Base-by-base conservation (phyloP, 2,797 vertebrate genomes). In the Melanotaenia boesemani region DNA sequence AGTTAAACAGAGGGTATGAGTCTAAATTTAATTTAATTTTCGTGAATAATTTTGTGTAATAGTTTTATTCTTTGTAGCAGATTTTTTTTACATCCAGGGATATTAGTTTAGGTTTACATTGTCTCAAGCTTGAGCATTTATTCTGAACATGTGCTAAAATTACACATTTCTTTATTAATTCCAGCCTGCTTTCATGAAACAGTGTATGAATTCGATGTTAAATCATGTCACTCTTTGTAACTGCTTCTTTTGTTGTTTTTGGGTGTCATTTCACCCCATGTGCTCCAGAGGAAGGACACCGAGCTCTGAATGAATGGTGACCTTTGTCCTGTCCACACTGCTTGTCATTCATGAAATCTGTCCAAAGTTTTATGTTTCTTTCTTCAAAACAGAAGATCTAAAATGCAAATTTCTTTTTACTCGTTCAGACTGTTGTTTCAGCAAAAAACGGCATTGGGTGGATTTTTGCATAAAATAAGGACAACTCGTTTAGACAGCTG, bases 1-100 rank as follows among this genome's bases (percentile, higher is more conserved):
- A 56, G 26, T 28, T 61, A 26, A 41, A 60, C 44, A 46, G 59
- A 37, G 22, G 59, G n/a, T 26, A 5, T 34, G 80, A 62, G 72
- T 64, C 55, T 56, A 26, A 74, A 74, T 50, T 15, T 34, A 1
- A 34, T 26, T 71, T 65, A 9, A 41, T 20, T 30, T 11, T 37
- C 2, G 9, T 7, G 13, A 28, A 24, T 32, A 32, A 56, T 63
- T 64, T 57, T 63, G 52, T 26, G 57, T 56, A 59, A 64, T 67
- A 44, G 28, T 60, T 56, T 7, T 15, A 24, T 50, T 57, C 63
- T 68, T 55, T 34, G n/a, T 37, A 46, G 16, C n/a, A 24, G 16
- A 3, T 61, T 32, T 54, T 58, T 13, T 50, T 22, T 4, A 50
- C n/a, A 8, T n/a, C 37, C 24, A 48, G 34, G 58, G 13, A 57